These are phyloP conservation scores for Nipponacmea schrenckii DNA, from an alignment of 2,888 invertebrate species.

Conservation along the genomic window DNA sequence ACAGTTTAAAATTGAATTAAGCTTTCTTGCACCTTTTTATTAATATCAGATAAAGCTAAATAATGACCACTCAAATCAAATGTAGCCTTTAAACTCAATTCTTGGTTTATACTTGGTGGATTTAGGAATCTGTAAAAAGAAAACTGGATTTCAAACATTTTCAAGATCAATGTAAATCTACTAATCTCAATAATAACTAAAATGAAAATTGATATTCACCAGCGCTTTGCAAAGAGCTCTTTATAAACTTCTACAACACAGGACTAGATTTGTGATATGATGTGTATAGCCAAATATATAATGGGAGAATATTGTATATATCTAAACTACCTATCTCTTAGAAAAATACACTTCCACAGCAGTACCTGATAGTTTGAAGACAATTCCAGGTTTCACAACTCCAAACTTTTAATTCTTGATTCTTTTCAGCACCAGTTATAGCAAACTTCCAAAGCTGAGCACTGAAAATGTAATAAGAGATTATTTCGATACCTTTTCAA, in stretches of 20 bases:
- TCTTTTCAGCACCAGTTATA: conserved; percentile 89
- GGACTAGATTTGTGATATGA: no score
- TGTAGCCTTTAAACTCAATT: conserved; percentile 77
- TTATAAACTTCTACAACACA: no score
- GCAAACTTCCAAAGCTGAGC: conserved; percentile 95
- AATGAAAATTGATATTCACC: no score
- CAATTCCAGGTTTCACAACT: conserved; percentile 95
- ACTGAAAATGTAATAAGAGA: conserved; percentile 65
- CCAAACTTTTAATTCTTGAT: conserved; percentile 92
- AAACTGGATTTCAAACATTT: conserved; percentile 3
- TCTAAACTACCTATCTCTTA: background rate
- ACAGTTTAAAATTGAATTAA: background rate
- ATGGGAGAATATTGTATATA: background rate
- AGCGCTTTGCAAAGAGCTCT: no score
- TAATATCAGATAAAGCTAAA: conserved; percentile 87
- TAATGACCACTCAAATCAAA: conserved; percentile 88
- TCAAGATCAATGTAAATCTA: no score
- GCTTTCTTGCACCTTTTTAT: conserved; percentile 75
- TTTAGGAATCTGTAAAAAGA: conserved; percentile 45
- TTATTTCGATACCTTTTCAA: no score
- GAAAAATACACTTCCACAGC: background rate
- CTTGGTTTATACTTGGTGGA: conserved; percentile 40
- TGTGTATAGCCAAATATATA: background rate
- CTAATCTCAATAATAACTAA: no score
- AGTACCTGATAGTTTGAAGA: conserved; percentile 72